Evolutionary conservation across 2,797 vertebrate genomes (phyloP).

Genomic region (Aldrovandia affinis): DNA sequence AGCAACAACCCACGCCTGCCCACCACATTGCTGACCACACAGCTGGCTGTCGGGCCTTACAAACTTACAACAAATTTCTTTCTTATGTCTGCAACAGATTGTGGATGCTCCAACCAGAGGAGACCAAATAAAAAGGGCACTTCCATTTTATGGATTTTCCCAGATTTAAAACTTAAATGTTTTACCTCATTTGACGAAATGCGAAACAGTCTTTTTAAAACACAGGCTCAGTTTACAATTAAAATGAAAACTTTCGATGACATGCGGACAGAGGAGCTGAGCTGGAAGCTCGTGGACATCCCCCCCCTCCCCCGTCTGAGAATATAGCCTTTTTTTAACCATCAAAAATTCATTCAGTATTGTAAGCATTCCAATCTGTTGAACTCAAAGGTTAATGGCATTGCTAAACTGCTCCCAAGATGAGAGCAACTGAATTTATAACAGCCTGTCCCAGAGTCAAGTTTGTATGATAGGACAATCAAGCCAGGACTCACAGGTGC

Average conservation of each 20-base stretch:
- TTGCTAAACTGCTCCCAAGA: not conserved
- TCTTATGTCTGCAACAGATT: too few relatives aligned
- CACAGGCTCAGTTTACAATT: not conserved
- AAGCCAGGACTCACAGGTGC: not conserved
- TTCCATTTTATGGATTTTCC: constrained; percentile 21
- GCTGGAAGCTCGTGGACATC: not conserved
- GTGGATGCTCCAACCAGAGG: too few relatives aligned
- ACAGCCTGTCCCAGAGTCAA: constrained; percentile 15
- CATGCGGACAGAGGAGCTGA: not conserved
- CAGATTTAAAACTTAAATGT: constrained; percentile 11
- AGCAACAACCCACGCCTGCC: too few relatives aligned
- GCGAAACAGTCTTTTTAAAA: not conserved
- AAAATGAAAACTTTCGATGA: not conserved
- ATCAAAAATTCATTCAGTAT: constrained; percentile 10
- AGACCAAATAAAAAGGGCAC: too few relatives aligned
- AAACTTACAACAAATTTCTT: too few relatives aligned
- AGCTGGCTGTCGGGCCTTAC: too few relatives aligned
- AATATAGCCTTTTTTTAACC: not conserved
- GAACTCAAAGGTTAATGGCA: constrained; percentile 10
- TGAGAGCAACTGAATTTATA: constrained; percentile 15
- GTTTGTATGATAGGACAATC: constrained; percentile 21
- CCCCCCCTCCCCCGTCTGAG: not conserved
- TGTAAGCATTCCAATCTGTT: not conserved
- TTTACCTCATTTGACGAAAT: constrained; percentile 4
- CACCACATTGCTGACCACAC: too few relatives aligned